Base-by-base conservation (phyloP, 2,888 invertebrate genomes). In the Dorcus parallelipipedus region DNA sequence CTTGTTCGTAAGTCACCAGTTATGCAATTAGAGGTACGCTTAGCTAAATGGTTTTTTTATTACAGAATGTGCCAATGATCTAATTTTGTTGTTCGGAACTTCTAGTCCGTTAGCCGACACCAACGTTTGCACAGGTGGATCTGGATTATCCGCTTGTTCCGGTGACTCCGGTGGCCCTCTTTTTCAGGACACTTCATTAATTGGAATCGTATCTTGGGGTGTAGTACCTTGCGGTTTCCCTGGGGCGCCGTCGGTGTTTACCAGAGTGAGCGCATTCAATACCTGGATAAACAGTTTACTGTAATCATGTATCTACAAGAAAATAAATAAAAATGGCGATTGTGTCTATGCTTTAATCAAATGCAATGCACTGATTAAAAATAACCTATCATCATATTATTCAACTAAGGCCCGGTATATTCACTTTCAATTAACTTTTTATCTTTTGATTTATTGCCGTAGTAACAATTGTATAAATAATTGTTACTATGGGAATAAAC, bases 91-190 rank as follows among this genome's bases (percentile, higher is more conserved):
- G 2, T 54, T 80, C 39, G 74, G 75, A 40, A 39, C 43, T 38
- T 48, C 52, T 1, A 80, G 81, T 62, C 80, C 82, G 9, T 66
- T 83, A 1, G 75, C 76, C 53, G 71, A 74, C 1, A 77, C 79
- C 38, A 79, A 83, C 56, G 74, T 83, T 38, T 83, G 83, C 64
- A 82, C 82, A 0, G 83, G 83, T 66, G 41, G 70, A 66, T 81
- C 81, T 2, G 56, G 60, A 1, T 38, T 62, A 7, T 79, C 81
- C 14, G 82, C 82, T 8, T 83, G 83, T 64, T 77, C 71, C 41
- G 83, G 83, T 9, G 84, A 84, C 62, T 83, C 83, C 3, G 84
- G 83, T 1, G 83, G 83, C n/a, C 83, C 83, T 0, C 70, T 84
- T 7, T 76, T 80, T 20, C 75, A 68, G 76, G 54, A 59, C 17